phyloP scores from a whole-genome alignment of 2,113 vertebrate genomes.

The Glareola pratincola region DNA sequence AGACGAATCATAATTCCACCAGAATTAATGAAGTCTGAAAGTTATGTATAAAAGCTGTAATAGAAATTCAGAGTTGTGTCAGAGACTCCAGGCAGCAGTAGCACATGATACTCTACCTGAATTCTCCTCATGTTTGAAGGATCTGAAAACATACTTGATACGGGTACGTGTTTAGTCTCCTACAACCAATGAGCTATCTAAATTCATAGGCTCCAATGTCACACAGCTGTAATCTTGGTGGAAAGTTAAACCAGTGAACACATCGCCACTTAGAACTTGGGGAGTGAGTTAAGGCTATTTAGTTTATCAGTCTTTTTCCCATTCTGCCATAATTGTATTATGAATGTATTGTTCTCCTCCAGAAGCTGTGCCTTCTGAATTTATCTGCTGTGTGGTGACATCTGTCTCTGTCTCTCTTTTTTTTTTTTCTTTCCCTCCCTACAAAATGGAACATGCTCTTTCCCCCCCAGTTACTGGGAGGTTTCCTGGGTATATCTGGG shows the following conservation, averaged over 20 bases:
- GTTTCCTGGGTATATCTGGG: not conserved
- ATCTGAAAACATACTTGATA: slow-evolving; percentile 73
- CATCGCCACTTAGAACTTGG: slow-evolving; percentile 61
- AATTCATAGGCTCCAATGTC: slow-evolving; percentile 80
- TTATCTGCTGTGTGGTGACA: slow-evolving; percentile 19
- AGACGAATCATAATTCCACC: slow-evolving; percentile 70
- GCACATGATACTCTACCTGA: slow-evolving; percentile 59
- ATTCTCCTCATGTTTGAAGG: slow-evolving; percentile 72
- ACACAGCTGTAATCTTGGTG: slow-evolving; percentile 75
- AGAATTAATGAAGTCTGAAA: slow-evolving; percentile 78
- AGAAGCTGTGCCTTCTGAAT: slow-evolving; percentile 17
- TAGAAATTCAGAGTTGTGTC: slow-evolving; percentile 71
- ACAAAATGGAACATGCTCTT: not conserved
- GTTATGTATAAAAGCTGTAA: slow-evolving; percentile 68
- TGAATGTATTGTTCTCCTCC: slow-evolving; percentile 53
- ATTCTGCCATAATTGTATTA: slow-evolving; percentile 59
- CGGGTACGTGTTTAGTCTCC: slow-evolving; percentile 74
- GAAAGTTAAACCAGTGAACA: slow-evolving; percentile 72
- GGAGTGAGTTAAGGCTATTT: slow-evolving; percentile 59
- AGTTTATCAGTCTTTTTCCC: slow-evolving; percentile 39
- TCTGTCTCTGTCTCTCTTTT: not conserved
- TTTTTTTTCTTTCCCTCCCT: not conserved
- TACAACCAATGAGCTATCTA: slow-evolving; percentile 86
- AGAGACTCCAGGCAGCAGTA: slow-evolving; percentile 37
- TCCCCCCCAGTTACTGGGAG: not conserved